Evolutionary conservation across 2,888 invertebrate genomes (phyloP).

Genomic region (Tachystola acroxantha): DNA sequence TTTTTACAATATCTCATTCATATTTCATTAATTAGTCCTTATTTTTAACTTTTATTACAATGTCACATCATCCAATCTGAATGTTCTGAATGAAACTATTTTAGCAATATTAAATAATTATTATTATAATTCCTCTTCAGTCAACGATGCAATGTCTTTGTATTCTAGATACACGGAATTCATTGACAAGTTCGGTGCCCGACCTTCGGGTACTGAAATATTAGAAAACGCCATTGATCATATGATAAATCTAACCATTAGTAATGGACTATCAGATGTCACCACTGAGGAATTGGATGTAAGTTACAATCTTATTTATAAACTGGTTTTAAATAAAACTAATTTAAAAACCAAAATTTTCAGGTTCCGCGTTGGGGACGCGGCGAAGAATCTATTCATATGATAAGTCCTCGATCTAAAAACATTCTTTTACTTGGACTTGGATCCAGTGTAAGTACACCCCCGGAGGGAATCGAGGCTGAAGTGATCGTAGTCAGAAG

Average conservation of each 20-base stretch:
- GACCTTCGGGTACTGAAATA: constrained; percentile 77
- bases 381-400: constrained; percentile 79
- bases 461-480: constrained; percentile 82
- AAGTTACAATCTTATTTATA: constrained; percentile 12
- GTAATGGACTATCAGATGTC: constrained; percentile 68
- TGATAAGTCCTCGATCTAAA: constrained; percentile 79
- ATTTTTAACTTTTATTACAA: too few species aligned
- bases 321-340: not conserved
- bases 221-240: constrained; percentile 83
- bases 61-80: too few species aligned
- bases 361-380: constrained; percentile 71
- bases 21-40: too few species aligned
- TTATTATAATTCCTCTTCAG: too few species aligned
- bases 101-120: too few species aligned
- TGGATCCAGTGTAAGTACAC: constrained; percentile 83
- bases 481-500: constrained; percentile 83
- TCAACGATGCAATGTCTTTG: too few species aligned
- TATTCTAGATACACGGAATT: constrained; percentile 45
- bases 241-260: constrained; percentile 58
- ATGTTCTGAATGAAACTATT: too few species aligned
- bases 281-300: constrained; percentile 81
- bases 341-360: constrained; percentile 13
- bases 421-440: constrained; percentile 82
- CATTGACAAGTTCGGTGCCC: constrained; percentile 78
- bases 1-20: too few species aligned